Conservation (phyloP, 1,140 invertebrate genomes). For the Helicoverpa armigera region DNA sequence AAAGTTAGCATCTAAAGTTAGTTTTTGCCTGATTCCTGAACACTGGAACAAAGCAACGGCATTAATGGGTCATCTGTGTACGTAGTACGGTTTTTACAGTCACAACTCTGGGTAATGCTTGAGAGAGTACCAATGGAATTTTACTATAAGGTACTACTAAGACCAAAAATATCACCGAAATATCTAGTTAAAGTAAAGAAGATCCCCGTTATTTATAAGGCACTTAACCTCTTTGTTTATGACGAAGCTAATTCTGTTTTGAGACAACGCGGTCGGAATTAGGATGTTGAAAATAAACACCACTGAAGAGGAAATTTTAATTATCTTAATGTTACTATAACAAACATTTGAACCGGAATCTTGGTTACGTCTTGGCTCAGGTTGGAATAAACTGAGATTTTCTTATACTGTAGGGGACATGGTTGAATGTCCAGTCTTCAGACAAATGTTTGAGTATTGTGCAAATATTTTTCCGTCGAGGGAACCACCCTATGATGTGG, state of each 20-base stretch:
- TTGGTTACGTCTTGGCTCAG: conserved; percentile 8
- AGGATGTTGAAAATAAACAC: conserved; percentile 50
- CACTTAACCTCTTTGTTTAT: conserved; percentile 82
- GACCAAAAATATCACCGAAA: conserved; percentile 69
- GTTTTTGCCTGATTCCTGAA: conserved; percentile 23
- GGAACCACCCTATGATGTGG: no score
- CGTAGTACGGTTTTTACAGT: no score
- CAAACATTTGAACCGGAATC: conserved; percentile 32
- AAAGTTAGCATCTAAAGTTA: conserved; percentile 31
- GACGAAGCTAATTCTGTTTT: conserved; percentile 74
- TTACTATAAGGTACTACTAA: background rate
- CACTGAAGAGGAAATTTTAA: conserved; percentile 40
- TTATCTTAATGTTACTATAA: conserved; percentile 47
- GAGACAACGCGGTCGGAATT: conserved; percentile 66
- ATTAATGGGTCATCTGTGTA: background rate
- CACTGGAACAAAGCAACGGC: background rate
- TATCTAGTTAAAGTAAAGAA: conserved; percentile 69
- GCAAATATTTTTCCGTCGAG: no score
- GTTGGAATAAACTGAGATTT: background rate
- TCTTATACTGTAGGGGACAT: background rate
- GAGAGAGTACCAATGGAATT: background rate
- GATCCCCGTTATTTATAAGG: conserved; percentile 75
- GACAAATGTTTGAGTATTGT: no score
- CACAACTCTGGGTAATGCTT: no score
- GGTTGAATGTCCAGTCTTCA: background rate